Base-by-base conservation (phyloP, 2,888 invertebrate species). In the Cheilosia variabilis region DNA sequence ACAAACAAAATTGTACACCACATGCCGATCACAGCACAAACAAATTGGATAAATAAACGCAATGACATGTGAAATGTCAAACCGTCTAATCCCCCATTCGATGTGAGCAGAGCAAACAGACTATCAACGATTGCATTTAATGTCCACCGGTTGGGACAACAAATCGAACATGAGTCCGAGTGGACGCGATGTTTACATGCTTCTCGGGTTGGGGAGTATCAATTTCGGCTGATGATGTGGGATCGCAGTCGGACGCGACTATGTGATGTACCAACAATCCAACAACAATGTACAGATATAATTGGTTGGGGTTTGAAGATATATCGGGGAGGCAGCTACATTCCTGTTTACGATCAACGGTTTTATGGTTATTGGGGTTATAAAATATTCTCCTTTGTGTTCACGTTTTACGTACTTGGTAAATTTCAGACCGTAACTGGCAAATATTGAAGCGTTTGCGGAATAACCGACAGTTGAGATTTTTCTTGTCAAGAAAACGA, bases 21-120 rank as follows among this genome's bases (percentile, higher is more conserved):
- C 43, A 22, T 22, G 22, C n/a, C 60, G 63, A 78, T 71, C 69
- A 55, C 62, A 69, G 43, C 45, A 27, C 19, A 55, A 83, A 79
- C 65, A 84, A 84, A 79, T 75, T 55, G 53, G 71, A 57, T 71
- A 71, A 71, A 47, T 53, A 84, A 75, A 80, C 80, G 71, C 55
- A 71, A 76, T 80, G 84, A 84, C 84, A 84, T 76, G 84, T 84
- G 80, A 84, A 84, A 80, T 84, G 84, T 84, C 84, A 84, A 80
- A 60, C 31, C 45, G 73, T 71, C 84, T 75, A 69, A 71, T 80
- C 69, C 68, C 34, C 47, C 50, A 24, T 63, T 71, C 45, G 73
- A 63, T 60, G 62, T 52, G 69, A 71, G 34, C 55, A 68, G 68
- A 73, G 57, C 57, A 72, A 83, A 83, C 68, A 78, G 57, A 69